Evolutionary conservation across 1,140 invertebrate genomes (phyloP).

Genomic region (Chironomus tepperi): DNA sequence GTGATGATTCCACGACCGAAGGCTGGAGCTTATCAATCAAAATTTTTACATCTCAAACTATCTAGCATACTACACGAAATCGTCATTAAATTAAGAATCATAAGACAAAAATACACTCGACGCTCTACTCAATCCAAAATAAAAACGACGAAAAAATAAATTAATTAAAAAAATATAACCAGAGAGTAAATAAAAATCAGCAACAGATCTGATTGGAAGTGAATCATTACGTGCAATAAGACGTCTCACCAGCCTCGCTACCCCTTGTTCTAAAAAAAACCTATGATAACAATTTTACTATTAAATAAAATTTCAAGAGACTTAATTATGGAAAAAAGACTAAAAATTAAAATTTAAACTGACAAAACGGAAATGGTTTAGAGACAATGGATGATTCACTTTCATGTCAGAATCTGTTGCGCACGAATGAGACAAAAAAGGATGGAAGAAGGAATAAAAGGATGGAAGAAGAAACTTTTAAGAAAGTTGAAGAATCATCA

Average conservation of each 20-base stretch:
- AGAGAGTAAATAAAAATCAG: not conserved
- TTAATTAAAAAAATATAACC: not conserved
- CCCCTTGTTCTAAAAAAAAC: not conserved
- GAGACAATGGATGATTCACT: not conserved
- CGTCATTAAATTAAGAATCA: not conserved
- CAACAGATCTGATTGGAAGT: not conserved
- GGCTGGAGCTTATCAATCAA: not conserved
- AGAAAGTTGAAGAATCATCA: not conserved
- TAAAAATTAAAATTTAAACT: not conserved
- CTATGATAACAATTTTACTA: not conserved
- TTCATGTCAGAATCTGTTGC: not conserved
- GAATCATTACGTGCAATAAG: not conserved
- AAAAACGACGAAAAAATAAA: not conserved
- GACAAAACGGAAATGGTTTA: not conserved
- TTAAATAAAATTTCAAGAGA: not conserved
- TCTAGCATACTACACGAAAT: not conserved
- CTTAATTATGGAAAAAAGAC: not conserved
- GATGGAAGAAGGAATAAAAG: not conserved
- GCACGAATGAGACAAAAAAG: not conserved
- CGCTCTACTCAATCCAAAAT: conserved; percentile 23
- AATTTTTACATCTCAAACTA: not conserved
- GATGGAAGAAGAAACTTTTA: not conserved
- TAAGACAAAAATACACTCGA: not conserved
- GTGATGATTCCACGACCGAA: not conserved
- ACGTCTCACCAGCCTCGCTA: not conserved